phyloP scores from a whole-genome alignment of 1,140 invertebrate species.

The Brachionus koreanus region DNA sequence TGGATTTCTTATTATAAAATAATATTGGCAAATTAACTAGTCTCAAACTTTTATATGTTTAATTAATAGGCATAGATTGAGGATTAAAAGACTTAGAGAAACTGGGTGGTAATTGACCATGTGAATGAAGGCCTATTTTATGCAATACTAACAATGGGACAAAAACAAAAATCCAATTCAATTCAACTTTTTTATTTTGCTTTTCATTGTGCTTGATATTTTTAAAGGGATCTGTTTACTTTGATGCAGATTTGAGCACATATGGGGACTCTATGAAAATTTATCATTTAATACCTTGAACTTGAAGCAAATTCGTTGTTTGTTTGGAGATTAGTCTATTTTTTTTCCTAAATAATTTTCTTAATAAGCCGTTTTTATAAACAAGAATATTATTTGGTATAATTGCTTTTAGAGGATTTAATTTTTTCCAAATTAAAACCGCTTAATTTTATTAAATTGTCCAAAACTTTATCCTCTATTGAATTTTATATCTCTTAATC shows the following conservation, averaged over 20 bases:
- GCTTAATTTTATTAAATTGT: slow-evolving; percentile 25
- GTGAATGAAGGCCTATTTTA: background rate
- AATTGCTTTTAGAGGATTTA: slow-evolving; percentile 35
- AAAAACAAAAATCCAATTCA: background rate
- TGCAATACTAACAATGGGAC: background rate
- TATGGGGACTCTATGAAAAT: background rate
- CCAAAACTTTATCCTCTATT: background rate
- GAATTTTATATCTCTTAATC: slow-evolving; percentile 24
- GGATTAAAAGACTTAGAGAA: background rate
- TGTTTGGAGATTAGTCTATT: slow-evolving; percentile 9
- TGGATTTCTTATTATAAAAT: background rate
- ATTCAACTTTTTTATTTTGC: background rate
- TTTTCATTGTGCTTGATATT: slow-evolving; percentile 4
- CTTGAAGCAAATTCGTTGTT: slow-evolving; percentile 15
- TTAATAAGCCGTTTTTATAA: background rate
- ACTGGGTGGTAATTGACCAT: background rate
- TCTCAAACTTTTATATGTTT: slow-evolving; percentile 9
- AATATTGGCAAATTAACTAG: background rate
- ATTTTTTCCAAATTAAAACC: slow-evolving; percentile 24
- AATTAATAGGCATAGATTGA: background rate
- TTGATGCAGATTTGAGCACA: background rate
- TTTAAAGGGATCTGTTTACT: background rate
- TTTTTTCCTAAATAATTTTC: background rate
- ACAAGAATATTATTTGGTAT: background rate
- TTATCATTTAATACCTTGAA: slow-evolving; percentile 41